Evolutionary conservation across 2,113 vertebrate species (phyloP), one percentile per base, ranked within the genome.

Genomic region (Hippolais icterina): DNA sequence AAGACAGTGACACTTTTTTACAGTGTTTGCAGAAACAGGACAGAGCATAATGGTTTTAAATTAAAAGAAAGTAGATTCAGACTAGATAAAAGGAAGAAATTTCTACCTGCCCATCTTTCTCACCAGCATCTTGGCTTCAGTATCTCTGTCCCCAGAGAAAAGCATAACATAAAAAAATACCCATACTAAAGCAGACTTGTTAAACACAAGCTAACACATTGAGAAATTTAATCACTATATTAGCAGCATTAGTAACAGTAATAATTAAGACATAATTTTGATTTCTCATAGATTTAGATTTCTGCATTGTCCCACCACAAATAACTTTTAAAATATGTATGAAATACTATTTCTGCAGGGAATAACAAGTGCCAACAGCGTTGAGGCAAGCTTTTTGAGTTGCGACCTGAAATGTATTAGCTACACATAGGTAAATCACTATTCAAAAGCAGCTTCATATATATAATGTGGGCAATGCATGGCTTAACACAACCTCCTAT

Each of bases 1-100:
- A 50, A 65, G 64, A 60, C 0, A 0, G 12, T 0, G 0, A 52
- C 29, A 42, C 13, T 25, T 49, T 29, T 46, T 61, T 52, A 15
- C 7, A 61, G 14, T 15, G 11, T 17, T 59, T 72, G 20, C 15
- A 52, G 64, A 8, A 19, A 63, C 1, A 59, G 15, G 11, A n/a
- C 33, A 70, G 71, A 11, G 35, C 5, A 15, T 8, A 46, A 50
- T 18, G 35, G 12, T 17, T 90, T 87, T 31, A 75, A 75, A 70
- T 14, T 21, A 50, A 33, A 49, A 49, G 15, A 90, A 35, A 20
- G 41, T 7, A 65, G 23, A 53, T 68, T 63, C 4, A 82, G n/a
- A 47, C 17, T 28, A 53, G 17, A 44, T 24, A 31, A 6, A 69
- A 83, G 7, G 8, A 39, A 72, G 9, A 47, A 20, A 8, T 10